These are phyloP conservation scores for Myotis brandtii DNA, from an alignment of 2,113 vertebrate genomes.

Conservation along the genomic window DNA sequence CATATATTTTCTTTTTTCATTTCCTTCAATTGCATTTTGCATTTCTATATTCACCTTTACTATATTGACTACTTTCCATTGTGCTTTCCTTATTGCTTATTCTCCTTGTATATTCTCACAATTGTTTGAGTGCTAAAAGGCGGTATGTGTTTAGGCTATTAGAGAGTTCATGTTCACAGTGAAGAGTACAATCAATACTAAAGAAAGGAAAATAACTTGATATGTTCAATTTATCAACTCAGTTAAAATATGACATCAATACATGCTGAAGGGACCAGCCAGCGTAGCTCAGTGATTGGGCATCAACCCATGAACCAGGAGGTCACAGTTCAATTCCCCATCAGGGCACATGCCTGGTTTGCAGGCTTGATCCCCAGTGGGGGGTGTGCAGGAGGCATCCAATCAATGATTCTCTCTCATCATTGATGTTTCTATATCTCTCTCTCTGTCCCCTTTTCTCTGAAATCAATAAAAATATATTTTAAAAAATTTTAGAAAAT, in stretches of 20 bases:
- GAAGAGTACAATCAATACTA: conserved; percentile 38
- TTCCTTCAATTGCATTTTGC: background rate
- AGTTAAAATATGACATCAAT: conserved; percentile 52
- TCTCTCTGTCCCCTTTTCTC: too few species aligned
- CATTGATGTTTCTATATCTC: too few species aligned
- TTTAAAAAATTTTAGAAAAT: too few species aligned
- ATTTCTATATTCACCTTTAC: conserved; percentile 20
- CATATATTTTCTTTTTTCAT: background rate
- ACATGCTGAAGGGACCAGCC: background rate
- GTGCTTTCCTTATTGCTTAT: background rate
- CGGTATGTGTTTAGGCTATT: background rate
- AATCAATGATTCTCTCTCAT: too few species aligned
- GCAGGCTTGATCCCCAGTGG: too few species aligned
- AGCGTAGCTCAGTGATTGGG: too few species aligned
- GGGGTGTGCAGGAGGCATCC: too few species aligned
- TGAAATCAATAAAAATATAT: too few species aligned
- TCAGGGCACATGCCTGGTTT: too few species aligned
- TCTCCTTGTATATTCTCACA: background rate
- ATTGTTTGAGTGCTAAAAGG: background rate
- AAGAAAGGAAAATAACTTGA: background rate
- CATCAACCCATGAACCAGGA: too few species aligned
- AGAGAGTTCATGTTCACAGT: background rate
- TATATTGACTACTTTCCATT: background rate
- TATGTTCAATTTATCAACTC: background rate
- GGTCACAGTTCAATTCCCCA: too few species aligned